Conservation (phyloP, 2,113 vertebrate species). For the Malurus melanocephalus region DNA sequence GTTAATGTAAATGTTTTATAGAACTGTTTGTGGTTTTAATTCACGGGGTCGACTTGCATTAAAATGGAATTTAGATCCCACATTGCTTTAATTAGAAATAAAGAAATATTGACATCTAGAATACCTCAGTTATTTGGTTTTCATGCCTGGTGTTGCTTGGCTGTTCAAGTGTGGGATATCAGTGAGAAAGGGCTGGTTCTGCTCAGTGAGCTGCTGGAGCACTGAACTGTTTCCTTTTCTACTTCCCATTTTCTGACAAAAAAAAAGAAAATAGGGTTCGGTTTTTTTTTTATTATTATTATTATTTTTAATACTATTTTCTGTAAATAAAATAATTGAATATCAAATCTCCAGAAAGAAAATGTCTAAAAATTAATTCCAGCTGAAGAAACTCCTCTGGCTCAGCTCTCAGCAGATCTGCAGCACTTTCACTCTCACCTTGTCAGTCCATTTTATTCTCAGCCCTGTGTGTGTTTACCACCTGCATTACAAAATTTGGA, state of each 20-base stretch:
- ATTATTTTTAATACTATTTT: neutral
- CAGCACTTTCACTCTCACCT: fast-evolving
- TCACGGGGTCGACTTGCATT: neutral
- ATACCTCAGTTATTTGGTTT: neutral
- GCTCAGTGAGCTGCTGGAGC: neutral
- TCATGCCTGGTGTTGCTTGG: neutral
- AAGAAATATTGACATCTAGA: neutral
- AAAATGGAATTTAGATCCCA: neutral
- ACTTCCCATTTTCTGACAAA: neutral
- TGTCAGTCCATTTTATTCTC: neutral
- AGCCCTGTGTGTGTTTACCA: neutral
- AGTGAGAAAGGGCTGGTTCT: neutral
- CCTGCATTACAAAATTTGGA: neutral
- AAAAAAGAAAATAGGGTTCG: fast-evolving
- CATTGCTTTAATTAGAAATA: neutral
- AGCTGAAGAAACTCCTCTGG: neutral
- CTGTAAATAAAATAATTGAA: neutral
- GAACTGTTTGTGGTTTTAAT: neutral
- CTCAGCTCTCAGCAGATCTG: neutral
- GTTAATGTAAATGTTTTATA: neutral
- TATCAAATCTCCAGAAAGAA: fast-evolving
- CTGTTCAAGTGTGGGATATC: neutral
- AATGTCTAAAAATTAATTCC: neutral
- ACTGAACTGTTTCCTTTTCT: neutral
- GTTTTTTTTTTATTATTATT: too few relatives aligned